phyloP scores from a whole-genome alignment of 2,888 invertebrate genomes.

The Cancer borealis region DNA sequence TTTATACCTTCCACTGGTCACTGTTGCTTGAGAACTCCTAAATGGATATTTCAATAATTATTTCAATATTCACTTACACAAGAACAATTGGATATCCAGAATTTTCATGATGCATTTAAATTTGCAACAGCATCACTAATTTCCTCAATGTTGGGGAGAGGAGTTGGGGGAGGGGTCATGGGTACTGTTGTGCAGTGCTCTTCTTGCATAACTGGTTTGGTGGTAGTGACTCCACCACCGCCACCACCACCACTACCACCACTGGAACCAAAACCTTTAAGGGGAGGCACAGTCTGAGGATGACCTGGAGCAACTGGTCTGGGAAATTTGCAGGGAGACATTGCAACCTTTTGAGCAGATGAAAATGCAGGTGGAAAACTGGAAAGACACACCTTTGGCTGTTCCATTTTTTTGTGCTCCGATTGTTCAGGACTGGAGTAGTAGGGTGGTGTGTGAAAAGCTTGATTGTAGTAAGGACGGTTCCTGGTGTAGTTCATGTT shows the following conservation, averaged over 20 bases:
- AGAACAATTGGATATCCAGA: background rate
- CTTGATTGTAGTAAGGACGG: background rate
- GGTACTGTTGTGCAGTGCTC: constrained; percentile 54
- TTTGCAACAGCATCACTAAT: constrained; percentile 44
- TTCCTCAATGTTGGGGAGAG: constrained; percentile 51
- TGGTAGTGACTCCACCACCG: background rate
- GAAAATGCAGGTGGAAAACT: background rate
- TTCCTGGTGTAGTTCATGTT: background rate
- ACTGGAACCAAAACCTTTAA: background rate
- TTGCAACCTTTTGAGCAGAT: too few species aligned
- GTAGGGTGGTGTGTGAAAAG: constrained; percentile 20
- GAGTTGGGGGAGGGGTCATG: constrained; percentile 70
- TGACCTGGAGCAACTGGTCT: constrained; percentile 42
- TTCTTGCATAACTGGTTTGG: constrained; percentile 3
- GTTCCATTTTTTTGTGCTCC: constrained; percentile 23
- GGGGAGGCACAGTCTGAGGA: background rate
- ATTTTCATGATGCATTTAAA: constrained; percentile 47
- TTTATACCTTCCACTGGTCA: constrained; percentile 2
- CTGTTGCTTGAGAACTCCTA: background rate
- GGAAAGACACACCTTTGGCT: constrained; percentile 22
- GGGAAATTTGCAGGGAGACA: constrained; percentile 47
- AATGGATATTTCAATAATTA: background rate
- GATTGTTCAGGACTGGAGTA: constrained; percentile 1
- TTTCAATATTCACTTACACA: constrained; percentile 16
- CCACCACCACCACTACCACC: background rate